phyloP scores from a whole-genome alignment of 1,140 invertebrate species.

The Adoxophyes honmai region DNA sequence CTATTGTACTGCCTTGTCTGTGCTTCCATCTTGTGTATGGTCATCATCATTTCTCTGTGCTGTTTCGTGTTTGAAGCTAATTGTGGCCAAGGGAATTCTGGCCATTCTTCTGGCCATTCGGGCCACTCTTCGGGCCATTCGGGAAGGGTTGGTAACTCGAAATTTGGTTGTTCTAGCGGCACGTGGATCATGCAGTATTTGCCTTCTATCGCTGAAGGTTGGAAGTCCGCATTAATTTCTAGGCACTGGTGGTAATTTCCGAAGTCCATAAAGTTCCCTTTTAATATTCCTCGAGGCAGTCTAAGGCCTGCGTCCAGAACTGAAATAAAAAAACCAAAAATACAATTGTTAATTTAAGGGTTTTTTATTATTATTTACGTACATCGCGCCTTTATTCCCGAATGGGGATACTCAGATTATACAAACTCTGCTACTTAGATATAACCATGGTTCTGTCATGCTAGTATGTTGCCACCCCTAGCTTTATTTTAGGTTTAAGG shows the following conservation, averaged over 20 bases:
- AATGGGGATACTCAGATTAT: too few species aligned
- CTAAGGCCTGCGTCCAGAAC: slow-evolving; percentile 44
- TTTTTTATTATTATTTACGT: too few species aligned
- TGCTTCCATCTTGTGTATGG: not conserved
- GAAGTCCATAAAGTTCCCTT: slow-evolving; percentile 32
- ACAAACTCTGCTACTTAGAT: too few species aligned
- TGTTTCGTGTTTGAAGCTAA: not conserved
- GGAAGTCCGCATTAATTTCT: slow-evolving; percentile 24
- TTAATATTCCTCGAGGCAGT: slow-evolving; percentile 36
- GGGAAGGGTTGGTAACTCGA: slow-evolving; percentile 17
- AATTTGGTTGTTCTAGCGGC: slow-evolving; percentile 29
- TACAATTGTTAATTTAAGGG: too few species aligned
- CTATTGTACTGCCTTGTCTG: not conserved
- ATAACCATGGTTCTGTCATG: too few species aligned
- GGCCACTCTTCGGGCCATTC: not conserved
- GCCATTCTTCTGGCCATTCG: not conserved
- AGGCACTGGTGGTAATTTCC: slow-evolving; percentile 54
- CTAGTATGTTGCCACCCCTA: too few species aligned
- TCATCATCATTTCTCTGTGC: not conserved
- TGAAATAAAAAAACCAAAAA: slow-evolving; percentile 30
- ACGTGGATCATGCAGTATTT: slow-evolving; percentile 42
- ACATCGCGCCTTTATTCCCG: too few species aligned
- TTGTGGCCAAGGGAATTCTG: slow-evolving; percentile 20
- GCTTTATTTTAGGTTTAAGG: too few species aligned
- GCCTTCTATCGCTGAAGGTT: slow-evolving; percentile 38